Evolutionary conservation across 2,888 invertebrate species (phyloP), one percentile per base, ranked within the genome.

Genomic region (Chalcis sispes): DNA sequence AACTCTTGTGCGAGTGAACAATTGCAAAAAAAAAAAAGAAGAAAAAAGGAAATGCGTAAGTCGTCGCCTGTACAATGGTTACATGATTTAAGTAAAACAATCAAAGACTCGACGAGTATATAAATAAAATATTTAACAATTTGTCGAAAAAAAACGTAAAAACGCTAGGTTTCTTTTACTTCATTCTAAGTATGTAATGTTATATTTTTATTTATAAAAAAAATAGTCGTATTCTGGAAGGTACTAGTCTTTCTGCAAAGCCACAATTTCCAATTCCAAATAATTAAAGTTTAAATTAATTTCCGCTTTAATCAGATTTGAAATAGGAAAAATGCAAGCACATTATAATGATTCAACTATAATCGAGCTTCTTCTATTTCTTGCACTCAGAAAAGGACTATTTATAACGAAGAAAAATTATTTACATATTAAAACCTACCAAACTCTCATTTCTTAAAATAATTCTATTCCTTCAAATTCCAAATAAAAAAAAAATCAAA

Each of bases 1-100:
- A 70, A 66, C 66, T 76, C 75, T 76, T 72, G 75, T 76, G 72
- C 75, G 62, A 71, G 70, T 71, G 69, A 75, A 71, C 71, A 75
- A 75, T 71, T 75, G 75, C 65, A 20, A 72, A 64, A 70, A 70
- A 65, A 72, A 61, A 66, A 59, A 59, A 36, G 36, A 10, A 70
- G 58, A 75, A 59, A 59, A 36, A 10, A 10, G 65, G 58, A 75
- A 75, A 75, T 71, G 71, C 75, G 71, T 65, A 71, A 75, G 32
- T 75, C 25, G 71, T 61, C 66, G 61, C 59, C 62, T 75, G 64
- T 75, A 75, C 69, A 75, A 58, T 70, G 42, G 13, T 67, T 67
- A 61, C 8, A 62, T 46, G 29, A 48, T 46, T 74, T 32, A 67
- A 74, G 54, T 61, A 67, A 72, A 58, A 67, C 58, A 74, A 54